Base-by-base conservation (phyloP, 2,888 invertebrate species). In the Muschampia plurimacula region DNA sequence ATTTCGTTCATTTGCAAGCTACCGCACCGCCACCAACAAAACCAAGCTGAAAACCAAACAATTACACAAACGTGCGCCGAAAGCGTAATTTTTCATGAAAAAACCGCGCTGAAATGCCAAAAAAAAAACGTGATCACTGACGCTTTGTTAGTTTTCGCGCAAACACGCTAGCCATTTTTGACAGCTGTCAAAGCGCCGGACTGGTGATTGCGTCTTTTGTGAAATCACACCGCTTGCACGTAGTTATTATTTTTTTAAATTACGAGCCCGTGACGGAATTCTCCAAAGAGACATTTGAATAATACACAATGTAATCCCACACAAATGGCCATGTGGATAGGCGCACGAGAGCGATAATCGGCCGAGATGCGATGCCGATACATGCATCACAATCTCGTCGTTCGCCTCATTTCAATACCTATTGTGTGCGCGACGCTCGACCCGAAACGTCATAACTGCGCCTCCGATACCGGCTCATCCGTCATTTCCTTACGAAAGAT, bases 11-110 rank as follows among this genome's bases (percentile, higher is more conserved):
- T 88, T 87, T 83, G 77, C 86, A 81, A 78, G 62, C 67, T 75
- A 78, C 73, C 73, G 85, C 79, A 78, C 73, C 73, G 85, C 79
- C 83, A 79, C 83, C 84, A 79, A 80, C 84, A 79, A 79, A 81
- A 81, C 86, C 86, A 85, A 81, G 84, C 85, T 86, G 89, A 91
- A 92, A 92, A 92, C 93, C 93, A 90, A 93, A 93, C 93, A 93
- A 94, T 94, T 92, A 93, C 89, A 89, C 86, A 88, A 86, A 91
- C 93, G 91, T 89, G 92, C 84, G 86, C 82, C 86, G 91, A 90
- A 91, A 93, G 84, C 89, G 89, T 93, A 92, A 93, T 93, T 91
- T 92, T 86, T 85, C 86, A 84, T 86, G 83, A 86, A 90, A 90
- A 83, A 89, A 84, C 87, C 82, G 81, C 84, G 86, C 81, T 86